A percentile compares a stretch with the other conserved stretches of the same genome.
Conservation (phyloP, 1,140 invertebrate species). For the Formica exsecta region DNA sequence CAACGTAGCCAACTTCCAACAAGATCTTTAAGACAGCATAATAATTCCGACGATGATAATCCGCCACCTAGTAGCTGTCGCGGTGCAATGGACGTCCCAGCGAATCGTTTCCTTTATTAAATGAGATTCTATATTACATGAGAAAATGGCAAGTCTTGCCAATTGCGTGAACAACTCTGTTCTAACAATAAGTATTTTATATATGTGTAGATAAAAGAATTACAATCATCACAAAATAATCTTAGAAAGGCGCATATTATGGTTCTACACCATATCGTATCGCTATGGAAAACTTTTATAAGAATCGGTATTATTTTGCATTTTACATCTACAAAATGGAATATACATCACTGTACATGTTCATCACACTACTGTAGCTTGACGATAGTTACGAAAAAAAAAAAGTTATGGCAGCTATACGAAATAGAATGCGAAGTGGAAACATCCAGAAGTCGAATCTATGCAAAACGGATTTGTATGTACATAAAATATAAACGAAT, state of each 20-base stretch:
- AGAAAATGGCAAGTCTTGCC: not conserved
- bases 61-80: slow-evolving; percentile 82
- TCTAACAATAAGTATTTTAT: slow-evolving; percentile 32
- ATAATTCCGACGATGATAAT: slow-evolving; percentile 82
- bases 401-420: not conserved
- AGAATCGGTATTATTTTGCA: slow-evolving; percentile 26
- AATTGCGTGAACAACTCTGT: not conserved
- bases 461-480: slow-evolving; percentile 25
- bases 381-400: not conserved
- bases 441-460: slow-evolving; percentile 17
- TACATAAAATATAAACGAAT: slow-evolving; percentile 46
- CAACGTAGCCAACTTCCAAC: slow-evolving; percentile 56
- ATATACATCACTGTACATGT: not conserved
- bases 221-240: not conserved
- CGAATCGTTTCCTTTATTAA: slow-evolving; percentile 76
- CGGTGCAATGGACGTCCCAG: slow-evolving; percentile 74
- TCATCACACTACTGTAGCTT: slow-evolving; percentile 29
- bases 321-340: not conserved
- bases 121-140: slow-evolving; percentile 1
- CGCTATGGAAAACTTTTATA: slow-evolving; percentile 23
- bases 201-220: slow-evolving; percentile 8
- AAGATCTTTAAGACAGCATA: slow-evolving; percentile 64
- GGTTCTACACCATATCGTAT: slow-evolving; percentile 41
- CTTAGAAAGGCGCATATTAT: slow-evolving; percentile 5
- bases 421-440: not conserved